Percentiles rank a stretch among this genome's conserved stretches.
Conservation (phyloP, 2,888 invertebrate genomes). For the Phalera bucephala region DNA sequence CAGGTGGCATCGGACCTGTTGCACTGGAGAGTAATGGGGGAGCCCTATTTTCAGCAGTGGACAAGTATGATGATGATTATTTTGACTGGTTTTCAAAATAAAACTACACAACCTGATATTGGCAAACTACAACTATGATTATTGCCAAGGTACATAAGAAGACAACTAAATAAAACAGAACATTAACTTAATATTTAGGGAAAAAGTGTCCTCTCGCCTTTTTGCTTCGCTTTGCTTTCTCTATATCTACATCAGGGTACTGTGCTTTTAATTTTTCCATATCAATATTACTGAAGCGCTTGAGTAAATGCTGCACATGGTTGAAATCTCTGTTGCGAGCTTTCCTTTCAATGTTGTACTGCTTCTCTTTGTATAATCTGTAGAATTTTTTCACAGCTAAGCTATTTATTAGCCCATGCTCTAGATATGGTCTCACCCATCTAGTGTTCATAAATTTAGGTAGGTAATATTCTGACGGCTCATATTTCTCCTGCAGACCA, state of each 20-base stretch:
- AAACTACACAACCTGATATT: too few relatives aligned
- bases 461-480: conserved; percentile 84
- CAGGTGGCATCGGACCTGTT: too few relatives aligned
- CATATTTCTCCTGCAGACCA: conserved; percentile 83
- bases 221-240: conserved; percentile 82
- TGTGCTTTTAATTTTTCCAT: conserved; percentile 86
- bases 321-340: conserved; percentile 85
- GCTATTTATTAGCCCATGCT: conserved; percentile 78
- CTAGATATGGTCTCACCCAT: conserved; percentile 84
- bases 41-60: too few relatives aligned
- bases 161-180: too few relatives aligned
- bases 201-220: conserved; percentile 85
- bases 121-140: too few relatives aligned
- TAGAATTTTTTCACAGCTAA: conserved; percentile 83
- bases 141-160: too few relatives aligned
- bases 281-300: conserved; percentile 90
- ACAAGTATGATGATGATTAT: too few relatives aligned
- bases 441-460: conserved; percentile 86
- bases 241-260: conserved; percentile 90
- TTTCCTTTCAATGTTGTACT: conserved; percentile 81
- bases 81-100: too few relatives aligned
- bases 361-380: conserved; percentile 85
- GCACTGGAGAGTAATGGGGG: too few relatives aligned
- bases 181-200: conserved; percentile 68
- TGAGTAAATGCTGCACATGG: conserved; percentile 87